Evolutionary conservation across 2,113 vertebrate genomes (phyloP), one percentile per base, ranked within the genome.

Genomic region (Lipophrys pholis): DNA sequence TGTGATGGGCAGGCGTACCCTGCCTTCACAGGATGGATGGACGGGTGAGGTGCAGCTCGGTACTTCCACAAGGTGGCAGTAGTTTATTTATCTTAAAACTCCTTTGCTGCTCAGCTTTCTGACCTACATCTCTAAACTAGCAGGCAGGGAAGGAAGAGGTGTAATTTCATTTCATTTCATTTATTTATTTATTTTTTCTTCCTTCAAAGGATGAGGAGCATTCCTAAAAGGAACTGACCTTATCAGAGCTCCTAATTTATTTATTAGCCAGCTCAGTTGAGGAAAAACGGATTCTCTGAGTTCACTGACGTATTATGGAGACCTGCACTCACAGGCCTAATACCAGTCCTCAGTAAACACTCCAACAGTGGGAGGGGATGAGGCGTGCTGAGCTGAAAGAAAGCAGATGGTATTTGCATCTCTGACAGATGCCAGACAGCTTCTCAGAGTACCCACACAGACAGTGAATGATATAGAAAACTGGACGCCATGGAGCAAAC

Each of bases 51-150:
- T 30, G 21, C 21, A 30, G 21, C 21, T 30, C 21, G 4, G 21
- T 30, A 30, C 21, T 30, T 30, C 87, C 93, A 91, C 89, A 66
- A 36, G 91, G 59, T 83, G 92, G 83, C 89, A 90, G 84, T 89
- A 67, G 82, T 69, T 64, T 6, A 56, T 21, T 59, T 51, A 12
- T 21, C 9, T 63, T 43, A 76, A 83, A 57, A 63, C 60, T 49
- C 15, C 69, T 69, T 83, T 90, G 87, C 84, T 81, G 77, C 21
- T 39, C 62, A 59, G 52, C 66, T 68, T 83, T 85, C 85, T 91
- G 92, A 94, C 92, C 93, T 91, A 91, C 65, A 91, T 90, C 85
- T 83, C 54, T 46, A 69, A 79, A 85, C 76, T 76, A 82, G 69
- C 59, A 70, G 61, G 63, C 83, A 84, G 65, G 42, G 67, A 79